Evolutionary conservation across 2,797 vertebrate genomes (phyloP), one percentile per base, ranked within the genome.

Genomic region (Liasis olivaceus): DNA sequence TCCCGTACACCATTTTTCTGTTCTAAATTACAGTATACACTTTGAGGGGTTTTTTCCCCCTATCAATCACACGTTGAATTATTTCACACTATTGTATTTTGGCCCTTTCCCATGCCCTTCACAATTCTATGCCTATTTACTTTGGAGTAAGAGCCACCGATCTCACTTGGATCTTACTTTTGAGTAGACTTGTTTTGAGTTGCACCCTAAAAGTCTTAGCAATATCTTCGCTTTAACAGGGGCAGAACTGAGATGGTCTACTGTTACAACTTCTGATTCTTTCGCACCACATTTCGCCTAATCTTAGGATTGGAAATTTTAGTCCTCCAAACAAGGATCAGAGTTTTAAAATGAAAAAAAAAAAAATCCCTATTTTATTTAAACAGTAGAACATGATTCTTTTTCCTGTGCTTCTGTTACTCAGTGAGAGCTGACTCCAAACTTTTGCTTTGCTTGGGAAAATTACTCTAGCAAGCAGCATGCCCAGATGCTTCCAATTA

Each of bases 401-500:
- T 93, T 92, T 95, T 69, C 91, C 85, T 77, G 89, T 89, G 47
- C 91, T 93, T 94, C 87, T 94, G 90, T 88, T 94, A 22, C 36
- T 72, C 9, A 13, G 20, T 56, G 26, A 92, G 26, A 92, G 42
- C 72, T 85, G 87, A 59, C 14, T 56, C 13, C n/a, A 89, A 92
- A 89, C 72, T 89, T 88, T 56, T 85, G 87, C 87, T 64, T 87
- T 92, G 87, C 64, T 85, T 88, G 58, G 92, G 92, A 88, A 97
- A 96, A 95, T 95, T 91, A 91, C 93, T 96, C 93, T 95, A 96
- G 96, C 96, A 92, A 95, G 95, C 94, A 96, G 93, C 64, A 94
- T 3, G 93, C 90, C 93, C 96, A 95, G 96, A 94, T 97, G 96
- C 95, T 96, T 95, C 95, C 96, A 95, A 97, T 95, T 97, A 96